A percentile compares a stretch with the other conserved stretches of the same genome.
These are phyloP conservation scores for Drepana falcataria DNA, from an alignment of 2,888 invertebrate genomes.

Conservation along the genomic window DNA sequence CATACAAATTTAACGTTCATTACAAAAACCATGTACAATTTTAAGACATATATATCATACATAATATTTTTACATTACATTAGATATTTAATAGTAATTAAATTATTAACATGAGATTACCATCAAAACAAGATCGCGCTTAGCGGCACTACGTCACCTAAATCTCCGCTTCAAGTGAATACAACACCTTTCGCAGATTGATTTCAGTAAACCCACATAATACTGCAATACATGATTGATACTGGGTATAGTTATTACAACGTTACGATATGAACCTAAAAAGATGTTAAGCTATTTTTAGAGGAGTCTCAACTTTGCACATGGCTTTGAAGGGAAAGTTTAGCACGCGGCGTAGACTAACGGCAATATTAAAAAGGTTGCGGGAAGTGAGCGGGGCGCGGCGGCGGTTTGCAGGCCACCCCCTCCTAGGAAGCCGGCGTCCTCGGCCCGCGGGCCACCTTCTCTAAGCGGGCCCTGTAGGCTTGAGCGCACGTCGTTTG, in stretches of 20 bases:
- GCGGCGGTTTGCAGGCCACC: constrained; percentile 42
- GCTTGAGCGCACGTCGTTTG: constrained; percentile 79
- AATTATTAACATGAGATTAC: too few relatives aligned
- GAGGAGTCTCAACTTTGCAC: constrained; percentile 41
- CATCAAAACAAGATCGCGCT: too few relatives aligned
- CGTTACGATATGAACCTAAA: not conserved
- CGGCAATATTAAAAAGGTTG: constrained; percentile 59
- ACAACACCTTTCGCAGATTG: too few relatives aligned
- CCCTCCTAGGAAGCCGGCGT: constrained; percentile 64
- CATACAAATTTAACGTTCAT: too few relatives aligned
- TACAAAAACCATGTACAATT: constrained; percentile 22
- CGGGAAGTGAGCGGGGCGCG: constrained; percentile 36
- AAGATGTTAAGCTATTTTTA: not conserved
- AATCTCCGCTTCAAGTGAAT: too few relatives aligned
- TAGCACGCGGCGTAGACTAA: constrained; percentile 54
- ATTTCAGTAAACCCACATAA: not conserved
- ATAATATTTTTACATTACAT: too few relatives aligned
- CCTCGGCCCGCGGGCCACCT: constrained; percentile 72
- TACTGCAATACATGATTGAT: too few relatives aligned
- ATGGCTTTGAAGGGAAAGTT: constrained; percentile 52
- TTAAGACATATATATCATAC: constrained; percentile 19
- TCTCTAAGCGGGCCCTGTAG: constrained; percentile 83
- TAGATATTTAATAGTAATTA: too few relatives aligned
- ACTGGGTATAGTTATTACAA: too few relatives aligned
- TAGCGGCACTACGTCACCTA: too few relatives aligned